Evolutionary conservation across 2,113 vertebrate genomes (phyloP).

Genomic region (Phoenicopterus ruber): DNA sequence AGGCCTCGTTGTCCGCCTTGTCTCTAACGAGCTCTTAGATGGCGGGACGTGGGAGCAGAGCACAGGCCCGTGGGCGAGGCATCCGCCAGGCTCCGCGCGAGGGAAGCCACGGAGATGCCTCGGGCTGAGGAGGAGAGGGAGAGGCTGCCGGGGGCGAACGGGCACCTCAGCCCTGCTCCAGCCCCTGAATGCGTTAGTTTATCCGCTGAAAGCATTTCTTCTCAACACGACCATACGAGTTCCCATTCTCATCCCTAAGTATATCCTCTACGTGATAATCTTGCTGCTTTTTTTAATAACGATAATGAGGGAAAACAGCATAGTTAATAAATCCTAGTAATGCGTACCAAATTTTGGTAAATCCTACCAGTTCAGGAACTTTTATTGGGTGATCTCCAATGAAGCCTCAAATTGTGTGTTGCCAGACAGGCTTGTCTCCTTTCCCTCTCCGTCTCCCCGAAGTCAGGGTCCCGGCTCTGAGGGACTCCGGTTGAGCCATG

Average conservation of each 20-base stretch:
- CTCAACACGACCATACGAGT: accelerated
- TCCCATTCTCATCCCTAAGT: not conserved
- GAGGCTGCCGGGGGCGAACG: not conserved
- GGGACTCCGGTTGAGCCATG: not conserved
- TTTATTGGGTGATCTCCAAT: not conserved
- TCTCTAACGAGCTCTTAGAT: accelerated
- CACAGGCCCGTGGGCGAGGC: accelerated
- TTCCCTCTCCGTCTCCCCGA: not conserved
- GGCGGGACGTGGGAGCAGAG: not conserved
- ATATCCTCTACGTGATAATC: accelerated
- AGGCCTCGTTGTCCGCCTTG: not conserved
- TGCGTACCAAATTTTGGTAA: not conserved
- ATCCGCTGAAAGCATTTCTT: not conserved
- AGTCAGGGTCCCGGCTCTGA: not conserved
- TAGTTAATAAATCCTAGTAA: not conserved
- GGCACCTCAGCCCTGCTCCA: not conserved
- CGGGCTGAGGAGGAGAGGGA: not conserved
- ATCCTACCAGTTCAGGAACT: not conserved
- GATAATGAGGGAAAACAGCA: not conserved
- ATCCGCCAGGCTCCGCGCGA: not conserved
- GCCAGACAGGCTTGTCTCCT: not conserved
- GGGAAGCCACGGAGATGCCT: not conserved
- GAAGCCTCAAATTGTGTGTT: not conserved
- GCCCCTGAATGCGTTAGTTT: accelerated
- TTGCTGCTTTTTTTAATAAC: not conserved